A percentile compares a stretch with the other conserved stretches of the same genome.
These are phyloP conservation scores for Lasaia peninsularis DNA, from an alignment of 1,140 invertebrate genomes.

Conservation along the genomic window DNA sequence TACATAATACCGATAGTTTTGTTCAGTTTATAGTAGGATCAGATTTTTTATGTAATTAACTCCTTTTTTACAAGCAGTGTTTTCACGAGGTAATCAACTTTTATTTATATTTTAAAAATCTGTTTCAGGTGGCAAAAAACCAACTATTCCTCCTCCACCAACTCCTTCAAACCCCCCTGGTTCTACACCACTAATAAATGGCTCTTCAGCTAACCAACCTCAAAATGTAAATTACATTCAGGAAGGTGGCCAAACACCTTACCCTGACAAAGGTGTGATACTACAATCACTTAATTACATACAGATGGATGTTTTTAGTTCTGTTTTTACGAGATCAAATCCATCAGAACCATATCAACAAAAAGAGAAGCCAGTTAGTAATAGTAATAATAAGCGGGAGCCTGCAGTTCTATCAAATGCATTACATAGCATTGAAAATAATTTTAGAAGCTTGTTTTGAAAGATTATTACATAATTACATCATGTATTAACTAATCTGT, in stretches of 20 bases:
- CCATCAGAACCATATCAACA: constrained; percentile 26
- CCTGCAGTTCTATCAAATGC: constrained; percentile 51
- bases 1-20: too few relatives aligned
- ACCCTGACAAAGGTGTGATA: constrained; percentile 60
- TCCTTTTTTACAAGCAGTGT: too few relatives aligned
- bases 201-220: constrained; percentile 24
- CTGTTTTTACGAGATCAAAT: constrained; percentile 43
- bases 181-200: constrained; percentile 18
- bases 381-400: constrained; percentile 37
- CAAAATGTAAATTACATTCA: constrained; percentile 36
- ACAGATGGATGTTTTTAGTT: constrained; percentile 70
- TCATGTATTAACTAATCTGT: constrained; percentile 13
- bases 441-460: constrained; percentile 69
- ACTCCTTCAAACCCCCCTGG: constrained; percentile 21
- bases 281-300: constrained; percentile 67
- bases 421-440: constrained; percentile 60
- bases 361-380: constrained; percentile 26
- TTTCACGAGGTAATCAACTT: too few relatives aligned
- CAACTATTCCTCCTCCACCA: constrained; percentile 29
- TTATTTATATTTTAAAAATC: constrained; percentile 14
- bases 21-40: too few relatives aligned
- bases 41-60: too few relatives aligned
- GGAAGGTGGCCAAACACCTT: constrained; percentile 42
- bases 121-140: constrained; percentile 49
- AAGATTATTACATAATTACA: not conserved